A percentile compares a stretch with the other conserved stretches of the same genome.
Conservation (phyloP, 2,113 vertebrate genomes). For the Actenoides lindsayi region DNA sequence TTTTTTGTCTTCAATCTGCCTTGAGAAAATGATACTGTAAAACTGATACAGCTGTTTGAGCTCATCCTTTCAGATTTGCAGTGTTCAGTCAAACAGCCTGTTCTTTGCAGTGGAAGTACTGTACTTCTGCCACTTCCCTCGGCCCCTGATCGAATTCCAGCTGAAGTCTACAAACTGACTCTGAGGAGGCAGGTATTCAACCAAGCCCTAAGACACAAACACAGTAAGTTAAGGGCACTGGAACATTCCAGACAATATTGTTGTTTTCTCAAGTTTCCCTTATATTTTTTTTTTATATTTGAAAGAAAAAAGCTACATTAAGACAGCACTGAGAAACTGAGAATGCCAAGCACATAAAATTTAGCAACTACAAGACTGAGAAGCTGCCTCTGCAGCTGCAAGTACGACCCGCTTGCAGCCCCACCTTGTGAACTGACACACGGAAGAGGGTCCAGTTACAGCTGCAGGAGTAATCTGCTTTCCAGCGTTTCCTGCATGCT, state of each 20-base stretch:
- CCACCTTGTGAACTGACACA: neutral
- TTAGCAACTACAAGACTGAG: neutral
- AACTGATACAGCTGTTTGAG: neutral
- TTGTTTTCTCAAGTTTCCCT: neutral
- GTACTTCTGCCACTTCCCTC: neutral
- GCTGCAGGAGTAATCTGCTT: neutral
- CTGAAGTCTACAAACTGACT: neutral
- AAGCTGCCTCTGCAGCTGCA: neutral
- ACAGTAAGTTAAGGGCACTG: accelerated
- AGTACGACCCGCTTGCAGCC: neutral
- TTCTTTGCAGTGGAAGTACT: neutral
- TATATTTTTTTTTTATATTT: neutral
- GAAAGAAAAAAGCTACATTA: neutral
- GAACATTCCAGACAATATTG: accelerated
- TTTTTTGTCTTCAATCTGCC: neutral
- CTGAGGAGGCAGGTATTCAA: neutral
- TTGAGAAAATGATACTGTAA: neutral
- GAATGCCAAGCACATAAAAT: neutral
- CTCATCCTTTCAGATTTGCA: neutral
- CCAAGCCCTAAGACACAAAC: neutral
- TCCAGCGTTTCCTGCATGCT: neutral
- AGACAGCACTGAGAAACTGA: neutral
- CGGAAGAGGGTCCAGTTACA: neutral
- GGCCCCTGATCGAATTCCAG: neutral
- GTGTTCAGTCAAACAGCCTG: neutral